These are phyloP conservation scores for Chesias legatella DNA, from an alignment of 2,888 invertebrate species.

Conservation along the genomic window DNA sequence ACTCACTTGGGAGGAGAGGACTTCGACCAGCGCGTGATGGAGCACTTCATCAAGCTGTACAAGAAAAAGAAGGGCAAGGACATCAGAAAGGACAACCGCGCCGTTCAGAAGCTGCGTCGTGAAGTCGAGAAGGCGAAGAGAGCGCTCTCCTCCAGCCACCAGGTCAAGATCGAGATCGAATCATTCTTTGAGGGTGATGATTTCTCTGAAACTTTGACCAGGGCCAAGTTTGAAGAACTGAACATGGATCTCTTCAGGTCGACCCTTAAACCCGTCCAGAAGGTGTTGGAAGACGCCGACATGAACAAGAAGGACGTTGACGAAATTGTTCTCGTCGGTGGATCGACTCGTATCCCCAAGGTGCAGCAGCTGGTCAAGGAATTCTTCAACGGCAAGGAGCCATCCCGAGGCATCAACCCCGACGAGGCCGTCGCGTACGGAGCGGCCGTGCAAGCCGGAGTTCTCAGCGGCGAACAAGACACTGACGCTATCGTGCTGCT, in stretches of 20 bases:
- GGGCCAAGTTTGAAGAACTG: constrained; percentile 99
- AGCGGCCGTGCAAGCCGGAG: constrained; percentile 99
- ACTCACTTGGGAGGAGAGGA: constrained; percentile 99
- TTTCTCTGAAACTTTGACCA: constrained; percentile 98
- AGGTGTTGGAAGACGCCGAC: constrained; percentile 98
- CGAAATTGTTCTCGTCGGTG: constrained; percentile 99
- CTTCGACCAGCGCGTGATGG: constrained; percentile 99
- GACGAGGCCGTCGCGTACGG: constrained; percentile 99
- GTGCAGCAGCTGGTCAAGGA: constrained; percentile 96
- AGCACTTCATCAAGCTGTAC: constrained; percentile 98
- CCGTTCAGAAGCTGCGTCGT: constrained; percentile 96
- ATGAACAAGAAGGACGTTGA: constrained; percentile 99
- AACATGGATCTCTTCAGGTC: constrained; percentile 96
- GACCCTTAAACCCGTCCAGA: constrained; percentile 96
- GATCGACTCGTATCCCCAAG: constrained; percentile 99
- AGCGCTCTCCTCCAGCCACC: constrained; percentile 95
- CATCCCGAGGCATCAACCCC: constrained; percentile 98
- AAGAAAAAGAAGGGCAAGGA: constrained; percentile 99
- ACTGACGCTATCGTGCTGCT: constrained; percentile 97
- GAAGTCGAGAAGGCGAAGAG: constrained; percentile 99
- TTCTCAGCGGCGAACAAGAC: constrained; percentile 97
- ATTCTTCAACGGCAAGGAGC: constrained; percentile 98
- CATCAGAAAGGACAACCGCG: constrained; percentile 95
- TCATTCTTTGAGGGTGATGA: constrained; percentile 99
- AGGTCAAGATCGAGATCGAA: constrained; percentile 98